Evolutionary conservation across 1,140 invertebrate species (phyloP), one percentile per base, ranked within the genome.

Genomic region (Lucilia sericata): DNA sequence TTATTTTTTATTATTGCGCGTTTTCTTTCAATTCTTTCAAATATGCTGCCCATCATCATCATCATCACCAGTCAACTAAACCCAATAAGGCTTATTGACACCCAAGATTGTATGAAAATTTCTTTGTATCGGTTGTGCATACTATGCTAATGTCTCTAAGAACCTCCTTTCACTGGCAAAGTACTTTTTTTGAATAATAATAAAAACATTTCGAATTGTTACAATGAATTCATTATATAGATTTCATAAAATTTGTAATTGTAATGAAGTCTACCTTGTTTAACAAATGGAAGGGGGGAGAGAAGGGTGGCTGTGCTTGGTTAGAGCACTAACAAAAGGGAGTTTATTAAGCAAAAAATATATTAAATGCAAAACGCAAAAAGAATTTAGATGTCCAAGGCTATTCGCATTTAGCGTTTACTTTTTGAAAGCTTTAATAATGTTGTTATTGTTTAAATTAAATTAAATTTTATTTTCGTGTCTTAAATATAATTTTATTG

Each of bases 221-320:
- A 25, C 5, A 70, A 70, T 70, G n/a, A 70, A 25, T 70, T 25
- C 65, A 5, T 12, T 55, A 12, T 12, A 55, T 55, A 12, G 7
- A 55, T 55, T 55, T 55, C 51, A 55, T 55, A 17, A n/a, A 60
- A 60, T 60, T 60, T 60, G 55, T 60, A 60, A 60, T 60, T 60
- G 55, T 60, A 60, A 60, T 60, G 55, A 60, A 14, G 25, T 30
- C 25, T 30, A 30, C 25, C 25, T 30, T 30, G 25, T 30, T 3
- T 60, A n/a, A 3, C 5, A 60, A n/a, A 60, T 17, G 5, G 55
- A 17, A 60, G 17, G 17, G 13, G 55, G 55, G 14, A 7, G n/a
- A 17, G 25, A 30, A 30, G 1, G 3, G 25, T 30, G 25, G 25
- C 3, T 30, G 25, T 17, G 55, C 7, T n/a, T 60, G 13, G 2